Percentiles rank a stretch among this genome's conserved stretches.
Evolutionary conservation across 2,113 vertebrate genomes (phyloP).

Genomic region (Sapayoa aenigma): DNA sequence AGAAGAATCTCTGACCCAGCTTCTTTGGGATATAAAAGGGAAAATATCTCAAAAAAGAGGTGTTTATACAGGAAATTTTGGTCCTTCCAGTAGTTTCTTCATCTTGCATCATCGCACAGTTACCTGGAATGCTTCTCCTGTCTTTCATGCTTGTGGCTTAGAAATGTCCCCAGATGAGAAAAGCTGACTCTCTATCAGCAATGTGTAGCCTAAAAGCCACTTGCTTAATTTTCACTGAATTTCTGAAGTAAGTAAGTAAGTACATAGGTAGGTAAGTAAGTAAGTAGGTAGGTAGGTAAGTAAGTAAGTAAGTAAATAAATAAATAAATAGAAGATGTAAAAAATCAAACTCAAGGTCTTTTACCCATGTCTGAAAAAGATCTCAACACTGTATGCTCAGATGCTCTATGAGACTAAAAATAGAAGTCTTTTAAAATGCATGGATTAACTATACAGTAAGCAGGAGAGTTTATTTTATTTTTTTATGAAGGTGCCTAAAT

Average conservation of each 20-base stretch:
- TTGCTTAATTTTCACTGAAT: not conserved
- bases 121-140: not conserved
- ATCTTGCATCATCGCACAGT: not conserved
- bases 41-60: not conserved
- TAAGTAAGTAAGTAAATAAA: too few relatives aligned
- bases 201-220: not conserved
- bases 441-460: slow-evolving; percentile 20
- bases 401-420: not conserved
- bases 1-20: not conserved
- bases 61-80: not conserved
- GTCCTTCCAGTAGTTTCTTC: not conserved
- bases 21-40: not conserved
- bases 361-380: not conserved
- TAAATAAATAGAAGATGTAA: not conserved
- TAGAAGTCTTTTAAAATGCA: slow-evolving; percentile 18
- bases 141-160: not conserved
- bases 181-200: not conserved
- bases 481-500: slow-evolving; percentile 22
- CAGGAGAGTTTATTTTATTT: not conserved
- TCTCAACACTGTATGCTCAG: not conserved
- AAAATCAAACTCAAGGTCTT: not conserved
- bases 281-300: too few relatives aligned
- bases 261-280: too few relatives aligned
- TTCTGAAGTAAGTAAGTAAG: not conserved
- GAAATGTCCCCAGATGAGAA: not conserved